Evolutionary conservation across 2,888 invertebrate species (phyloP), one percentile per base, ranked within the genome.

Genomic region (Phoronis australis): DNA sequence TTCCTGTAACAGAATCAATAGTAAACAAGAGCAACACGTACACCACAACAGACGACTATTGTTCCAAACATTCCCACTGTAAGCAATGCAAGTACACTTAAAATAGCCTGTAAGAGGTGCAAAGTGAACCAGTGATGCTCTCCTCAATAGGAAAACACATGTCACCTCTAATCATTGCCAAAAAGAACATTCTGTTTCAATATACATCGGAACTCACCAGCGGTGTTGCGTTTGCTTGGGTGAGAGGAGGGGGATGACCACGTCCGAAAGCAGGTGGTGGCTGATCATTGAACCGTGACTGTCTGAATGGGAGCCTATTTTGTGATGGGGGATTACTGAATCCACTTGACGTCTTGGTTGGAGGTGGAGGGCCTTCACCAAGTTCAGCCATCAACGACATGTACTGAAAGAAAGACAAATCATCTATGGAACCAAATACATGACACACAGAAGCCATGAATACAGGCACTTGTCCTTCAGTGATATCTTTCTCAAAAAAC

Each of bases 301-400:
- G 26, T 21, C 42, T 18, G 21, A 23, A 38, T 41, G 39, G 43
- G 9, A 31, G 15, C 9, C 18, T 22, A 20, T 25, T 37, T 24
- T 47, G 50, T 27, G 49, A 53, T 23, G 48, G 54, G 27, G 56
- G 56, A 25, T 55, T 57, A n/a, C 52, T 35, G 51, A 55, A 50
- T n/a, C 50, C 45, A 24, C 49, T 48, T 27, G 55, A 42, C 12
- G 48, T 59, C 40, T 61, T 57, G 15, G 59, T 54, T 50, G 66
- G n/a, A n/a, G 48, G 65, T 3, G 69, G 65, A 20, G 90, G 88
- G 21, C 88, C 93, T 80, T 97, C 96, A 37, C 97, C 97, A 60
- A 97, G 82, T 80, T 99, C 99, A 18, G 96, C 96, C 97, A 99
- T 99, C 62, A 99, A 81, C 3, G 97, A 97, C 87, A 96, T 86